Percentiles rank a stretch among this genome's conserved stretches.
Evolutionary conservation across 2,797 vertebrate species (phyloP).

Genomic region (Chiroxiphia lanceolata): DNA sequence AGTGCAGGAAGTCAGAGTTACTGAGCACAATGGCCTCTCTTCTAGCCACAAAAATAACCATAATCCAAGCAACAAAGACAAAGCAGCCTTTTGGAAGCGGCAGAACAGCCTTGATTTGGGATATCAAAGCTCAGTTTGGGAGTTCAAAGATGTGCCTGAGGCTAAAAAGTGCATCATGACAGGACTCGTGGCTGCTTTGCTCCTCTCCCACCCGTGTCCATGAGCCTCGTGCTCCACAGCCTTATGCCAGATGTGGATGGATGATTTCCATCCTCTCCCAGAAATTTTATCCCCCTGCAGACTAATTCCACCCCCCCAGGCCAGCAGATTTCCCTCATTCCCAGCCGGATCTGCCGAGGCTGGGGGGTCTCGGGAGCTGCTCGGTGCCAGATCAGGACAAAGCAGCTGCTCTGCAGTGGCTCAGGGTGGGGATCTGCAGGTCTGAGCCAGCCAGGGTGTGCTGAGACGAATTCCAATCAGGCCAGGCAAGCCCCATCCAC

Average conservation of each 20-base stretch:
- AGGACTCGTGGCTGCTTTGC: neutral
- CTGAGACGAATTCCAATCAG: neutral
- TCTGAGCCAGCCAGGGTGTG: neutral
- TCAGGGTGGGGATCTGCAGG: neutral
- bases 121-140: neutral
- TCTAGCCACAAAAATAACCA: neutral
- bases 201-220: neutral
- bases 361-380: neutral
- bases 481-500: neutral
- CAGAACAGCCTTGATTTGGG: neutral
- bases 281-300: neutral
- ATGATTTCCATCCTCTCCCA: neutral
- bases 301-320: neutral
- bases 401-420: neutral
- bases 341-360: fast-evolving
- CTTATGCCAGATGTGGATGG: fast-evolving
- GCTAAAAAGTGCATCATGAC: neutral
- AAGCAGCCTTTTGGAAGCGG: neutral
- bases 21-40: neutral
- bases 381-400: neutral
- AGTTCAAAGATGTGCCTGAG: neutral
- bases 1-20: neutral
- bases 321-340: fast-evolving
- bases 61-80: neutral
- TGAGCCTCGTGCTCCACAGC: neutral